Base-by-base conservation (phyloP, 2,888 invertebrate species). In the Dicroscelio sp. region DNA sequence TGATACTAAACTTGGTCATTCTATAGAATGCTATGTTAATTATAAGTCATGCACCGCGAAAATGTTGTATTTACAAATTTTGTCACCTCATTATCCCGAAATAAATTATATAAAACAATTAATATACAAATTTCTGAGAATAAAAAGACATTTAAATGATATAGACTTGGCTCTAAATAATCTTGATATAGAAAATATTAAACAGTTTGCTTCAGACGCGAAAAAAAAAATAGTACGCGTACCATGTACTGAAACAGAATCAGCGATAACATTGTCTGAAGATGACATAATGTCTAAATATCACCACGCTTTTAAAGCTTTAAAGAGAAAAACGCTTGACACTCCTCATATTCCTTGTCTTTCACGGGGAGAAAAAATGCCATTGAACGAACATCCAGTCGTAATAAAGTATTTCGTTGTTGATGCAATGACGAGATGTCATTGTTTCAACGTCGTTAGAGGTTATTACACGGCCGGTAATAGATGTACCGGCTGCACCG, bases 261-360 rank as follows among this genome's bases (percentile, higher is more conserved):
- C 58, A 25, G 0, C 25, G 27, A 6, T 23, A 17, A 43, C 31
- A 17, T 31, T 85, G n/a, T n/a, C 23, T 25, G 85, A 85, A 63
- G 65, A 85, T 65, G 55, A 85, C 1, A 33, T 85, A 25, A 25
- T 33, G 0, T 25, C 8, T 3, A 67, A 30, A 52, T 52, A 67
- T 67, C 0, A 52, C 23, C 43, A n/a, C n/a, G 60, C 78, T 3
- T 78, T 78, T 43, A 60, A 78, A 48, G 63, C 58, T 48, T 75
- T 84, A 55, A 75, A 60, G 38, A 84, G 75, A 48, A 84, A 20
- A 75, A 48, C 75, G 20, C 63, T 67, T n/a, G 85, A 85, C 55
- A 52, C 27, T 31, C 69, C 82, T n/a, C 27, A 0, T 38, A 58
- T 38, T 48, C 58, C 69, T 8, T 82, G 82, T 38, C 5, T 82